Percentiles rank a stretch among this genome's conserved stretches.
These are phyloP conservation scores for Tachysurus fulvidraco DNA, from an alignment of 2,113 vertebrate genomes.

Conservation along the genomic window DNA sequence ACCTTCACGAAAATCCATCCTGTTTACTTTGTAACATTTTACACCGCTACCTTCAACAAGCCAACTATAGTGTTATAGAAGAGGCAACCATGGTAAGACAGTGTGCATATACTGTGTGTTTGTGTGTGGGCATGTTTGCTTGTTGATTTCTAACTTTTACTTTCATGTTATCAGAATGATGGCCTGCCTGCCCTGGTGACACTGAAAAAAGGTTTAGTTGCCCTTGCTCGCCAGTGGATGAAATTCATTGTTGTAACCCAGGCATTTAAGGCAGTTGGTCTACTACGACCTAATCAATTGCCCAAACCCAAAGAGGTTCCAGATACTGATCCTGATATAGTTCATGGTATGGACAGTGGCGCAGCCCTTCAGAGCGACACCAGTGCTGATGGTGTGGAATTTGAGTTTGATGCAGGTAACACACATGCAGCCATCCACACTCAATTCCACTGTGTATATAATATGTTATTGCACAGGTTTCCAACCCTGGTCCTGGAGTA, in stretches of 20 bases:
- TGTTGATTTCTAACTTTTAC: neutral
- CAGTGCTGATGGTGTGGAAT: constrained; percentile 94
- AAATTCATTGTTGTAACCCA: constrained; percentile 98
- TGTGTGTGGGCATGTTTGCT: neutral
- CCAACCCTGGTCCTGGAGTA: neutral
- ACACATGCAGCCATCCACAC: neutral
- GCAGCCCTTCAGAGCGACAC: constrained; percentile 92
- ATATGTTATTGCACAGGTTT: neutral
- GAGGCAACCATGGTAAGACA: constrained; percentile 92
- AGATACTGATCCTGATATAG: constrained; percentile 70
- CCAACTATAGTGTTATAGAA: constrained; percentile 91
- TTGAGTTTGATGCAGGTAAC: constrained; percentile 96
- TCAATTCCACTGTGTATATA: neutral
- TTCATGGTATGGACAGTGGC: constrained; percentile 82
- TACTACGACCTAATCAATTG: constrained; percentile 84
- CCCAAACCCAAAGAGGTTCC: constrained; percentile 75
- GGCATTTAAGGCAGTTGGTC: constrained; percentile 91
- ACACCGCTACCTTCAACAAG: constrained; percentile 95
- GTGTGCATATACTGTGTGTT: neutral
- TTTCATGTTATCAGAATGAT: constrained; percentile 79
- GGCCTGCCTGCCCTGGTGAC: constrained; percentile 95
- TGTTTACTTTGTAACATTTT: constrained; percentile 95
- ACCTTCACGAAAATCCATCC: constrained; percentile 95
- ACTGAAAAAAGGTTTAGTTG: constrained; percentile 95
- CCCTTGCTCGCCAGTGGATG: constrained; percentile 97